Conservation (phyloP, 2,113 vertebrate species). For the Xiphophorus maculatus region DNA sequence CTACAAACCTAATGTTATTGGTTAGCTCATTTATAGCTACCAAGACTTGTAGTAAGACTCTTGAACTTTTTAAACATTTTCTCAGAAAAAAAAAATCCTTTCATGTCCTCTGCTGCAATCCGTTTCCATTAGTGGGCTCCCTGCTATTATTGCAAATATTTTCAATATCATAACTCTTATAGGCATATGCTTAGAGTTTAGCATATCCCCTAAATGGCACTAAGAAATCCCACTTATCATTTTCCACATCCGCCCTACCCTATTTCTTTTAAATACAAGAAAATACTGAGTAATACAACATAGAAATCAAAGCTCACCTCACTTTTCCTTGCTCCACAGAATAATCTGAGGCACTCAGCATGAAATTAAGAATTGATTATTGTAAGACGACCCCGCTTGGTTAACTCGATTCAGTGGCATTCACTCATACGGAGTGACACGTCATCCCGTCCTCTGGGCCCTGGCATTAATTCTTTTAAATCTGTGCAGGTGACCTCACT, state of each 20-base stretch:
- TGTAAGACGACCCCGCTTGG: constrained; percentile 75
- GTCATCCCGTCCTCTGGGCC: constrained; percentile 51
- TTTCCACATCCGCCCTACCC: constrained; percentile 20
- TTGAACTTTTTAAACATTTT: constrained; percentile 3
- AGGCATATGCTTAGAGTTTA: constrained; percentile 23
- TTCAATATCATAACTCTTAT: constrained; percentile 29
- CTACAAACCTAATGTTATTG: constrained; percentile 29
- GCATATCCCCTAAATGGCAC: constrained; percentile 1
- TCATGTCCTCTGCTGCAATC: constrained; percentile 24
- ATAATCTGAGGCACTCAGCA: constrained; percentile 79
- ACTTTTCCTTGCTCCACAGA: constrained; percentile 56
- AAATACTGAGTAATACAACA: constrained; percentile 21
- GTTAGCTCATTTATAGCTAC: constrained; percentile 44
- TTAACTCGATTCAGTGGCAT: constrained; percentile 72
- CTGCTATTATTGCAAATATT: constrained; percentile 22
- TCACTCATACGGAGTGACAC: constrained; percentile 39
- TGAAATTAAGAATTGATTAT: constrained; percentile 87
- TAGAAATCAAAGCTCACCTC: constrained; percentile 62
- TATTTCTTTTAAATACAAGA: constrained; percentile 31
- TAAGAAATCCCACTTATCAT: constrained; percentile 14
- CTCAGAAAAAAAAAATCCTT: constrained; percentile 16
- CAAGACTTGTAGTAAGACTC: constrained; percentile 10
- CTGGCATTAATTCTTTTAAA: constrained; percentile 71
- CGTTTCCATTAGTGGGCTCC: constrained; percentile 26
- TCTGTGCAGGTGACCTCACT: constrained; percentile 70